Base-by-base conservation (phyloP, 2,113 vertebrate species). In the Heterotis niloticus region DNA sequence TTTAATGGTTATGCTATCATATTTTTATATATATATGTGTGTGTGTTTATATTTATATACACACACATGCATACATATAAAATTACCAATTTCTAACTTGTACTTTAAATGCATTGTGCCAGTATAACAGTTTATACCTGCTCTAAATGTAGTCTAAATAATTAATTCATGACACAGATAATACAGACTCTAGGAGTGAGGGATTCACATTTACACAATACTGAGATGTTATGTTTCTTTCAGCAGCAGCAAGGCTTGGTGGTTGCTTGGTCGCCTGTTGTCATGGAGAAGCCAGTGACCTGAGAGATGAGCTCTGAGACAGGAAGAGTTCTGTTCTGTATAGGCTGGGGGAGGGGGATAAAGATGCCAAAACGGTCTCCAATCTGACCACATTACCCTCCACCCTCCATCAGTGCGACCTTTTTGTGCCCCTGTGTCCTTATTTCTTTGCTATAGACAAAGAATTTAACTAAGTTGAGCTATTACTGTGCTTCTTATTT, bases 111-210 rank as follows among this genome's bases (percentile, higher is more conserved):
- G 34, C 34, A 1, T 34, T 51, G 17, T 20, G 26, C 34, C 18
- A 51, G 68, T 20, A 20, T 16, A 0, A 4, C 28, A 29, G 67
- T 28, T 70, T 70, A 28, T 70, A 44, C 34, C 68, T 29, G 28
- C 67, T 70, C 24, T 70, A 28, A n/a, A 2, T 44, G 0, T 11
- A 5, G 5, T 9, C 17, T 44, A 18, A 44, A 70, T 70, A 51
- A 70, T 70, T 70, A 20, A 70, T 70, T 70, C 20, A 70, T 76
- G 28, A 85, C 84, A 54, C 75, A 13, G 70, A 72, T 13, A 73
- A 73, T n/a, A 57, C 54, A 14, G 1, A 20, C 59, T 62, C 20
- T 62, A 17, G 13, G 20, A 73, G 70, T 70, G 68, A 51, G 68
- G 52, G 1, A 44, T 54, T 23, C 54, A 70, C 68, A 28, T 51